A percentile compares a stretch with the other conserved stretches of the same genome.
Conservation (phyloP, 2,888 invertebrate genomes). For the Scrobipalpa atriplicella region DNA sequence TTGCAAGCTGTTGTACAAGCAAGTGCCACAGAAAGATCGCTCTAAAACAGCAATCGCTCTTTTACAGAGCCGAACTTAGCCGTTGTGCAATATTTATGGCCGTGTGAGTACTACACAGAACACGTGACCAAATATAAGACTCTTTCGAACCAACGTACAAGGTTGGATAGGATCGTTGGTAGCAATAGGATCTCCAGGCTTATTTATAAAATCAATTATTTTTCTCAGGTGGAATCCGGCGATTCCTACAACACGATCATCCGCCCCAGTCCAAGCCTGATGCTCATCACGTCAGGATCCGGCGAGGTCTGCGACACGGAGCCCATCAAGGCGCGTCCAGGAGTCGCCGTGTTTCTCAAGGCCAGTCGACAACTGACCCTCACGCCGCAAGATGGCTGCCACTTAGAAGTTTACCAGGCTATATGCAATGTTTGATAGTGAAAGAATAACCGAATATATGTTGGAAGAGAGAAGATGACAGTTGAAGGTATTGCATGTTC, state of each 20-base stretch:
- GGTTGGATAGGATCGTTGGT: no score
- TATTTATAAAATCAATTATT: neutral
- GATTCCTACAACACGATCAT: constrained; percentile 83
- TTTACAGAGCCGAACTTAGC: no score
- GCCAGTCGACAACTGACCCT: constrained; percentile 79
- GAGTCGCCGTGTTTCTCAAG: constrained; percentile 86
- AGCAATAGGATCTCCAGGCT: no score
- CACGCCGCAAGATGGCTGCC: constrained; percentile 52
- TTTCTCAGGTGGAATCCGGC: constrained; percentile 77
- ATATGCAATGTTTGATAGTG: constrained; percentile 75
- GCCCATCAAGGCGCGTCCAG: constrained; percentile 71
- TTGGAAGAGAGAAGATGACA: constrained; percentile 6
- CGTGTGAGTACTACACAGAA: no score
- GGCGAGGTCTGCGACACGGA: constrained; percentile 76
- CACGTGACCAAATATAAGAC: no score
- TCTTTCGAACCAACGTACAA: no score
- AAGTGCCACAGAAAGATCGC: no score
- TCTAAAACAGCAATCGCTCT: no score
- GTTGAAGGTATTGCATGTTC: constrained; percentile 4
- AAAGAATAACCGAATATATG: neutral
- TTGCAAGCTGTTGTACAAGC: no score
- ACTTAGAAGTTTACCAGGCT: constrained; percentile 84
- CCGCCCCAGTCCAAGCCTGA: constrained; percentile 88
- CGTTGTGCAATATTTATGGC: no score
- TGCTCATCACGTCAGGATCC: constrained; percentile 88